Evolutionary conservation across 2,113 vertebrate species (phyloP).

Genomic region (Struthio camelus): DNA sequence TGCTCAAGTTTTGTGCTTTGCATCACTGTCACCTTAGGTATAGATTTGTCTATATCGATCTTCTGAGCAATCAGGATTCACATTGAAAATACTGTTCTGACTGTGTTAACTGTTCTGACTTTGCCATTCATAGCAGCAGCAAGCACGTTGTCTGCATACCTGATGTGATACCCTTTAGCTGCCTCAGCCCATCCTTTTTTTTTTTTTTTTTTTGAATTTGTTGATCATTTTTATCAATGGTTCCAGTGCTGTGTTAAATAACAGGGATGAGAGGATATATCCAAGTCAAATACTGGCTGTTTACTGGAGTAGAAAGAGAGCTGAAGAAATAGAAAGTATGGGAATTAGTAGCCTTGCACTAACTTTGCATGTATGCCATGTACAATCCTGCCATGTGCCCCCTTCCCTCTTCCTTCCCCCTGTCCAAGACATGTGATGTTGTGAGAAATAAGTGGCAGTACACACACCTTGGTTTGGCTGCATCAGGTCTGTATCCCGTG

Average conservation of each 20-base stretch:
- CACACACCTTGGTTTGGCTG: too few species aligned
- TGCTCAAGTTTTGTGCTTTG: neutral
- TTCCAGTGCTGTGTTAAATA: neutral
- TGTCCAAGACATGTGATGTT: neutral
- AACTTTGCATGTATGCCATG: neutral
- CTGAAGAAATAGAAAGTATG: neutral
- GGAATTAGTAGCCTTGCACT: neutral
- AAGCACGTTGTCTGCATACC: neutral
- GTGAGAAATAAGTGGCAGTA: neutral
- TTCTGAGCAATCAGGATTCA: neutral
- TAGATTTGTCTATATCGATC: slow-evolving; percentile 7
- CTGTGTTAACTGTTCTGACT: neutral
- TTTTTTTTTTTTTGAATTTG: neutral
- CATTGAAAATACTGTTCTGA: neutral
- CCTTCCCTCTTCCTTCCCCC: accelerated
- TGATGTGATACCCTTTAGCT: neutral
- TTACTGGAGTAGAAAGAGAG: neutral
- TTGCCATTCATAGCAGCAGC: neutral
- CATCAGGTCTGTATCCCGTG: neutral
- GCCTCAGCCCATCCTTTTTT: neutral
- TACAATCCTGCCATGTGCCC: neutral
- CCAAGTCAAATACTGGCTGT: neutral
- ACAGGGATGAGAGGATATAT: neutral
- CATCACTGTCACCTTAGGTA: neutral
- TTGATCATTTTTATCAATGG: neutral